Evolutionary conservation across 2,888 invertebrate genomes (phyloP).

Genomic region (Sisyra nigra): DNA sequence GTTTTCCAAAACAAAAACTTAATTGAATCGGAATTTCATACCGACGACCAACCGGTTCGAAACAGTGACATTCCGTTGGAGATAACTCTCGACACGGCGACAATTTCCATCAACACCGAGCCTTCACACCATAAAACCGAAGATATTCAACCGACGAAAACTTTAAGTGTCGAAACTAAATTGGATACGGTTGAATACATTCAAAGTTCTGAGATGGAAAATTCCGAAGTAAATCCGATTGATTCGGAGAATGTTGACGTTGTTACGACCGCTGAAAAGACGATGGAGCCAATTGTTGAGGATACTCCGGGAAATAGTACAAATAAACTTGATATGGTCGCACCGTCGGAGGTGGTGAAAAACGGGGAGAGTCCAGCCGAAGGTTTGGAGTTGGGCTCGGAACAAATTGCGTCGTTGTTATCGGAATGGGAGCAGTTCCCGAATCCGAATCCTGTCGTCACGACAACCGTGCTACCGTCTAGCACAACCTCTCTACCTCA

Average conservation of each 20-base stretch:
- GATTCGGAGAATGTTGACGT: neutral
- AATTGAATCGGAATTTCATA: no score
- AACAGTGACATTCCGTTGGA: neutral
- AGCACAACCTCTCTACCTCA: constrained; percentile 26
- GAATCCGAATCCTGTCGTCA: constrained; percentile 19
- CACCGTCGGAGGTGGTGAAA: constrained; percentile 7
- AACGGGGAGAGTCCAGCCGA: constrained; percentile 16
- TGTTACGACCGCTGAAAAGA: no score
- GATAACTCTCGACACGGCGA: neutral
- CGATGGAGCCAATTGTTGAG: neutral
- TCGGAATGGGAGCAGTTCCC: constrained; percentile 32
- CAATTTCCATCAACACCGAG: neutral
- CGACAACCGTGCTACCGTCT: constrained; percentile 22
- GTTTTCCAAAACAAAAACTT: no score
- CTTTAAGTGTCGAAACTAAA: neutral
- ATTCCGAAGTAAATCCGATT: neutral
- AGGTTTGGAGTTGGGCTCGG: constrained; percentile 22
- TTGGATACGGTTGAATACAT: neutral
- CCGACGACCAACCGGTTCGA: no score
- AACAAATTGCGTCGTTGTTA: constrained; percentile 35
- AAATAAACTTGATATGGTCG: constrained; percentile 4
- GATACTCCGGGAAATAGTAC: neutral
- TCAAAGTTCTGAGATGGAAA: neutral
- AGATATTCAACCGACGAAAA: constrained; percentile 1
- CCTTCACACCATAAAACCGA: neutral